phyloP scores from a whole-genome alignment of 2,888 invertebrate genomes.

The Mellilla xanthometata region DNA sequence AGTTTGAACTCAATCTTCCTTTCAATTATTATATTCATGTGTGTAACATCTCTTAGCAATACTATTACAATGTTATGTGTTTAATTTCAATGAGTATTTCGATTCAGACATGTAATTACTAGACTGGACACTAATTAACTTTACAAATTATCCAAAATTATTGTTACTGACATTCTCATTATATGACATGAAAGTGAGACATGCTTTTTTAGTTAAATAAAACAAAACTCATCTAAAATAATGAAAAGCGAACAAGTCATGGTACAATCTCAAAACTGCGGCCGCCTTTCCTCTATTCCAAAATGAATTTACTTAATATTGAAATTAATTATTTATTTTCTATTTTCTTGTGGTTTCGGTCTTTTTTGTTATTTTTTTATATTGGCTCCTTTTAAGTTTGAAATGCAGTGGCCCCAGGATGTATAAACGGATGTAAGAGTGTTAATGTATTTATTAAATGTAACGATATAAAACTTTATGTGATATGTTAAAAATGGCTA shows the following conservation, averaged over 20 bases:
- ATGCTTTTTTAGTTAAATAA: too few relatives aligned
- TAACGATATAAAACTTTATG: conserved; percentile 63
- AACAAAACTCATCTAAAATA: too few relatives aligned
- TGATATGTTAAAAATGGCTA: conserved; percentile 68
- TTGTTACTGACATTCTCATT: too few relatives aligned
- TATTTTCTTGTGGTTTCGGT: conserved; percentile 39
- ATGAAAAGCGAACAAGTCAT: conserved; percentile 60
- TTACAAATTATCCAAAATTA: too few relatives aligned
- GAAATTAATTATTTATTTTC: conserved; percentile 34
- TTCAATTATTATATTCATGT: too few relatives aligned
- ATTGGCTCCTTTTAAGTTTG: conserved; percentile 44
- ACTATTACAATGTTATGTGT: too few relatives aligned
- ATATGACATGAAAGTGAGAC: too few relatives aligned
- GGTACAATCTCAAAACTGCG: conserved; percentile 57
- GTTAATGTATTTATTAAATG: conserved; percentile 51
- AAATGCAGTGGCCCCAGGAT: conserved; percentile 55
- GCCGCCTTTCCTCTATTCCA: conserved; percentile 49
- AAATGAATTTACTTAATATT: conserved; percentile 36
- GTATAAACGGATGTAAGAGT: conserved; percentile 43
- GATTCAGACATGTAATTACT: too few relatives aligned
- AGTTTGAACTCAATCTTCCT: not conserved
- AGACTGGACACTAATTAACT: too few relatives aligned
- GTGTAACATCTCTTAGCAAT: too few relatives aligned
- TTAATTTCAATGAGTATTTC: too few relatives aligned
- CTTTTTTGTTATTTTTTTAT: conserved; percentile 39